phyloP scores from a whole-genome alignment of 2,797 vertebrate species.

The Eulemur albifrons region DNA sequence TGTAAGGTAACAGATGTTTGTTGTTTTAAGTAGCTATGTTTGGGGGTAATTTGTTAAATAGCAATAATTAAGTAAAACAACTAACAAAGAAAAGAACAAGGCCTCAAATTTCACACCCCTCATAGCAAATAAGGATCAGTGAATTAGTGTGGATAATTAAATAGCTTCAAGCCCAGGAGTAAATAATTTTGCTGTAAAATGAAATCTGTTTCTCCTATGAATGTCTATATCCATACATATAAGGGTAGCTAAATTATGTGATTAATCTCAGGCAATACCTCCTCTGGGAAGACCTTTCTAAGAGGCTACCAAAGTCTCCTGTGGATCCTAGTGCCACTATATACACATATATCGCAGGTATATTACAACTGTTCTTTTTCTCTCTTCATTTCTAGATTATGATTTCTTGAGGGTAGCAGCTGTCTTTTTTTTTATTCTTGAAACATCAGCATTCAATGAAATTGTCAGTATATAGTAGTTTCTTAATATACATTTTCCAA shows the following conservation, averaged over 20 bases:
- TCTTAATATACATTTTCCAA: neutral
- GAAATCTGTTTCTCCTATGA: neutral
- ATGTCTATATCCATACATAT: neutral
- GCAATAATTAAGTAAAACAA: neutral
- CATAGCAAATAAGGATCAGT: neutral
- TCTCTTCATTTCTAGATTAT: neutral
- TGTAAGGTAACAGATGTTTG: neutral
- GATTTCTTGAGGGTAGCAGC: neutral
- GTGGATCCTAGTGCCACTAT: rapidly evolving
- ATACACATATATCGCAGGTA: neutral
- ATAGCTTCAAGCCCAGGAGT: neutral
- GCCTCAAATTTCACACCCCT: neutral
- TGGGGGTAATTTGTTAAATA: neutral
- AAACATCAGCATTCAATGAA: neutral
- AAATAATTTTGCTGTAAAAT: neutral
- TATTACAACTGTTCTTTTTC: neutral
- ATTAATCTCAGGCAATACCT: neutral
- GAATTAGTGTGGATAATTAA: neutral
- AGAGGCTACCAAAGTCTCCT: neutral
- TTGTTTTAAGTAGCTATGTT: neutral
- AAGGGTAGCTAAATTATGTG: neutral
- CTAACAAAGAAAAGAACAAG: neutral
- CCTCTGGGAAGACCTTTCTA: neutral
- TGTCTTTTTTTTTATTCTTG: neutral
- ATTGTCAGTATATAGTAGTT: neutral